Evolutionary conservation across 1,140 invertebrate genomes (phyloP), one percentile per base, ranked within the genome.

Genomic region (Drosophila ohnishii): DNA sequence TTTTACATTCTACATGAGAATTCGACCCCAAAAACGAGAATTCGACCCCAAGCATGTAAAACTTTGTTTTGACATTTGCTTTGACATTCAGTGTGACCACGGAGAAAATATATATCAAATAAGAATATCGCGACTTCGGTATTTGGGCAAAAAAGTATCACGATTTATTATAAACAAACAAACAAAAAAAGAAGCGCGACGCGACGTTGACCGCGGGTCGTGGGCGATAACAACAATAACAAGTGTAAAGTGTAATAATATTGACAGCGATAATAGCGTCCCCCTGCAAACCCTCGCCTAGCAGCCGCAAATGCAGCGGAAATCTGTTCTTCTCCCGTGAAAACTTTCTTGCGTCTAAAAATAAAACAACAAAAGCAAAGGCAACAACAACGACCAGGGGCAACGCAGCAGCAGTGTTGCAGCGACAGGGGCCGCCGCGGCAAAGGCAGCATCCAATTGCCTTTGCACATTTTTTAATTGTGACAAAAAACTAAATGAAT

Each of bases 401-500:
- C 19, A 19, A 5, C 9, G 39, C 30, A n/a, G 14, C n/a, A 35
- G 25, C 16, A 16, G 25, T 34, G 47, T 30, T 30, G 42, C 64
- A 67, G 58, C 28, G 14, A 7, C 37, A 45, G 37, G 40, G 55
- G 32, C 50, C 7, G 32, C 50, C 25, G 25, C 25, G 16, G 50
- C 30, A 70, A 60, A 42, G 67, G 48, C 39, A 69, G 45, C 37
- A 57, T 69, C 22, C 64, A 70, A 40, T 55, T 70, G 50, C 57
- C 61, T 44, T 56, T 35, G 37, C 42, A 51, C 39, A 25, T 64
- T 42, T 35, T 45, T 61, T 69, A 70, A 77, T 63, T 77, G 53
- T 53, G 40, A 47, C 56, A 30, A 57, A 74, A 69, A 63, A 45
- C 47, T 77, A 77, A 77, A 87, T 87, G 83, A 88, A 87, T 83